Evolutionary conservation across 2,113 vertebrate genomes (phyloP).

Genomic region (Canis aureus): DNA sequence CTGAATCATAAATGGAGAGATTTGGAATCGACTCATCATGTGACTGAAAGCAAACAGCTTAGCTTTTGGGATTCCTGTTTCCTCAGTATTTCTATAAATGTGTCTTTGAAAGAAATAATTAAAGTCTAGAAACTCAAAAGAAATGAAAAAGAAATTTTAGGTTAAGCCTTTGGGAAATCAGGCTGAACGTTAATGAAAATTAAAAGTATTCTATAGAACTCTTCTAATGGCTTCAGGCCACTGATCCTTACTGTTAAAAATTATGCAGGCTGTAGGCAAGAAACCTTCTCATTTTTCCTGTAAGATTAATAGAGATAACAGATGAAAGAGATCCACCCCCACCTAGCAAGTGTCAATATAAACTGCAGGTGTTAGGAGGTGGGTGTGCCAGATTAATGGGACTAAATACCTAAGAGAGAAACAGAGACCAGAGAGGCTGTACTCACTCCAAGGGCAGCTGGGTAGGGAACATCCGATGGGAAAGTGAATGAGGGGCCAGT

Average conservation of each 20-base stretch:
- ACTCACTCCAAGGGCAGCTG: constrained; percentile 91
- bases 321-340: background rate
- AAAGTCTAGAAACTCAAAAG: background rate
- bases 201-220: background rate
- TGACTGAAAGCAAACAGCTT: background rate
- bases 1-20: background rate
- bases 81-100: background rate
- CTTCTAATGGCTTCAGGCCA: constrained; percentile 27
- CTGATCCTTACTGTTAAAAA: background rate
- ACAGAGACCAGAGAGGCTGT: background rate
- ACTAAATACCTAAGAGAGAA: background rate
- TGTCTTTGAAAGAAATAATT: constrained; percentile 38
- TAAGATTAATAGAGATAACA: background rate
- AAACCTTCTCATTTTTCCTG: background rate
- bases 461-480: constrained; percentile 94
- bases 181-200: constrained; percentile 7
- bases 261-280: background rate
- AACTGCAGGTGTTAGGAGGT: background rate
- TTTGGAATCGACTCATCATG: background rate
- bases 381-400: background rate
- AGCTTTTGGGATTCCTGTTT: background rate
- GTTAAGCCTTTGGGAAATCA: constrained; percentile 40
- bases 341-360: background rate
- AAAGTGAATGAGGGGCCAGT: constrained; percentile 96
- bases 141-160: constrained; percentile 35